Evolutionary conservation across 2,888 invertebrate species (phyloP), one percentile per base, ranked within the genome.

Genomic region (Euplexia lucipara): DNA sequence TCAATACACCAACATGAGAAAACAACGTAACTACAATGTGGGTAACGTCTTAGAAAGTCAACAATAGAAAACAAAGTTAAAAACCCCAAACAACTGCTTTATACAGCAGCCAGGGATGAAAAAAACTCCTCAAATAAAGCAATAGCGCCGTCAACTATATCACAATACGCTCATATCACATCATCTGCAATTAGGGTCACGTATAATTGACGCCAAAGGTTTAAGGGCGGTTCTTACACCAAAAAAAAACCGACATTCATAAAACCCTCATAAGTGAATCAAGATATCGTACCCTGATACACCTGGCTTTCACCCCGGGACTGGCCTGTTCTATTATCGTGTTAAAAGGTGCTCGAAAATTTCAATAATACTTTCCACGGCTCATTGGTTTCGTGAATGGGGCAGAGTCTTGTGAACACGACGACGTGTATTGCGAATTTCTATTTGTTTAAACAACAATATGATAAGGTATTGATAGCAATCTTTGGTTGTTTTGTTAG

Each of bases 151-250:
- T 93, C 93, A 93, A 92, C 84, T 88, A 71, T 77, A 85, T 85
- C 79, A 94, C 93, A 94, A 94, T 91, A 74, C 83, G 57, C 63
- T 80, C 90, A 70, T 95, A 95, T 95, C 95, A 86, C 92, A 92
- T 93, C 94, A 95, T 95, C 95, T 93, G 87, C 93, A 94, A 94
- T 95, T 93, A 94, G 94, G 95, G 95, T 94, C 91, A 92, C 87
- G 88, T 90, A 94, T 94, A 95, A 95, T 94, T 93, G 93, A 92
- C 91, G 92, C 87, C 86, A 90, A 92, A 90, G 89, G 92, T 91
- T 90, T 90, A 90, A 92, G 90, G 92, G 93, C 89, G 91, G 87
- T 89, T 84, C 88, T 89, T 89, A 86, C 82, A 86, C 85, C 83
- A 71, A 90, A 90, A 91, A 90, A 90, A 91, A 88, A 89, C 86